Evolutionary conservation across 2,113 vertebrate species (phyloP).

Genomic region (Saguinus imperator): DNA sequence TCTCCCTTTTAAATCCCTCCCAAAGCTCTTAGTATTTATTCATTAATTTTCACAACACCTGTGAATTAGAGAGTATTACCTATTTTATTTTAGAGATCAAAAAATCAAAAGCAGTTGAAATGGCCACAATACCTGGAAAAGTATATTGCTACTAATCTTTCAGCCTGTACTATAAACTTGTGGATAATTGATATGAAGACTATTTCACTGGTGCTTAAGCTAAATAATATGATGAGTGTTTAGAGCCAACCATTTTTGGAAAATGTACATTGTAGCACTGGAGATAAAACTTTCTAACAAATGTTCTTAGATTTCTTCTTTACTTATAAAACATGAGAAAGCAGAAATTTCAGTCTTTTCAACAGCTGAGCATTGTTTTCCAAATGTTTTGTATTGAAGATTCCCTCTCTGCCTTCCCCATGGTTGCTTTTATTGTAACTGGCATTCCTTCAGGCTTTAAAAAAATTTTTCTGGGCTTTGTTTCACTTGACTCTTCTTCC

Average conservation of each 20-base stretch:
- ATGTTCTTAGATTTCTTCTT: not conserved
- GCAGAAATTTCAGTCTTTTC: not conserved
- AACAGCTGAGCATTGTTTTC: not conserved
- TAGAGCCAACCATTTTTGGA: constrained; percentile 4
- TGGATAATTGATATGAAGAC: not conserved
- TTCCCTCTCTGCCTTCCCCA: not conserved
- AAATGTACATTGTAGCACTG: not conserved
- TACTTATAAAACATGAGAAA: constrained; percentile 31
- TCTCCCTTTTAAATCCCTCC: not conserved
- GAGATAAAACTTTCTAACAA: not conserved
- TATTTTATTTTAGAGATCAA: constrained; percentile 41
- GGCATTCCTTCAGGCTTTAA: not conserved
- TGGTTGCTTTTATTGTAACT: not conserved
- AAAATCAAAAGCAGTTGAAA: not conserved
- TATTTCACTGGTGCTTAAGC: not conserved
- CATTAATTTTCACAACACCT: not conserved
- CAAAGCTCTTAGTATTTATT: not conserved
- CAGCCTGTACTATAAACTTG: not conserved
- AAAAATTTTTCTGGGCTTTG: not conserved
- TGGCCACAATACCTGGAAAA: not conserved
- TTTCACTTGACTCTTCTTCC: not conserved
- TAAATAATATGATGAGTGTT: not conserved
- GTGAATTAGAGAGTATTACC: not conserved
- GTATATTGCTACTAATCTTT: not conserved
- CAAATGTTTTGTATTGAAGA: not conserved